Percentiles rank a stretch among this genome's conserved stretches.
Evolutionary conservation across 2,888 invertebrate species (phyloP).

Genomic region (Drosophila pseudotalamancana): DNA sequence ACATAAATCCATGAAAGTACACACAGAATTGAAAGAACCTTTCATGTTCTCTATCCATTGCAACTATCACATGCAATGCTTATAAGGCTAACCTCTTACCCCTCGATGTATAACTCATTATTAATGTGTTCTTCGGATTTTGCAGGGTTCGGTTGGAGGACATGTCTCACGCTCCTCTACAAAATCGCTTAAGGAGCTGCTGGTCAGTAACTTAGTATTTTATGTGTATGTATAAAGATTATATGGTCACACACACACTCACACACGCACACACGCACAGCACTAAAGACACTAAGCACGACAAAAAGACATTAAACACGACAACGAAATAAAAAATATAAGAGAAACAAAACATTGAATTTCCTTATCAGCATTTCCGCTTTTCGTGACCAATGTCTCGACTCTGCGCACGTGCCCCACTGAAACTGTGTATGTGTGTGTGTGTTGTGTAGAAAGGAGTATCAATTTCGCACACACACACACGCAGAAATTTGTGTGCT

Average conservation of each 20-base stretch:
- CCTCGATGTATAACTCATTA: slow-evolving; percentile 1
- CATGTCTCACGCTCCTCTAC: slow-evolving; percentile 18
- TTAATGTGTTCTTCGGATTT: slow-evolving; percentile 26
- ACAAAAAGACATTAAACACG: slow-evolving; percentile 84
- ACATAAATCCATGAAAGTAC: not conserved
- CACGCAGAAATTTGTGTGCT: not conserved
- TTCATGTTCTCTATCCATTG: not conserved
- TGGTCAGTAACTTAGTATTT: slow-evolving; percentile 61
- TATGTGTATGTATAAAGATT: slow-evolving; percentile 69
- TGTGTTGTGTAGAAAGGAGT: slow-evolving; percentile 30
- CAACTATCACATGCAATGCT: slow-evolving; percentile 30
- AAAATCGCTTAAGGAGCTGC: slow-evolving; percentile 48
- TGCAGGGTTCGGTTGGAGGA: slow-evolving; percentile 20
- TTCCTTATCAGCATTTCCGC: slow-evolving; percentile 84
- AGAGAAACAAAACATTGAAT: slow-evolving; percentile 79
- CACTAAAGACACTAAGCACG: slow-evolving; percentile 82
- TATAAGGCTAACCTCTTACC: not conserved
- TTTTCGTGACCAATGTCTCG: slow-evolving; percentile 84
- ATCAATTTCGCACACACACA: slow-evolving; percentile 65
- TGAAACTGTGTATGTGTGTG: slow-evolving; percentile 13
- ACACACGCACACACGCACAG: slow-evolving; percentile 32
- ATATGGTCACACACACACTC: slow-evolving; percentile 55
- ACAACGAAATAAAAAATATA: slow-evolving; percentile 80
- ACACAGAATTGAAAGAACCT: no score
- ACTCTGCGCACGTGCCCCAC: slow-evolving; percentile 41